phyloP scores from a whole-genome alignment of 2,888 invertebrate genomes.

The Sarcophaga caerulescens region DNA sequence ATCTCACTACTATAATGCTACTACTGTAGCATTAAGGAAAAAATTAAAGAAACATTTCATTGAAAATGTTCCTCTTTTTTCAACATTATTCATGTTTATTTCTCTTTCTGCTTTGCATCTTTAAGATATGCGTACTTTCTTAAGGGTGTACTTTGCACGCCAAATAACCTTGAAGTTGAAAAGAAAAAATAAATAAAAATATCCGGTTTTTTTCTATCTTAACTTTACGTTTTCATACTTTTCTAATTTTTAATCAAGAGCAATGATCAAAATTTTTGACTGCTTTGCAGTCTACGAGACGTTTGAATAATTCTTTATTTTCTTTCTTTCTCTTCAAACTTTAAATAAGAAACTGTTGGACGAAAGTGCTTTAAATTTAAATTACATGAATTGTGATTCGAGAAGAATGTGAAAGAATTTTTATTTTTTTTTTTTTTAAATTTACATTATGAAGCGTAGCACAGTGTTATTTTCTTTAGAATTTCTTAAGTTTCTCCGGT shows the following conservation, averaged over 20 bases:
- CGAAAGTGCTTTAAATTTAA: slow-evolving; percentile 5
- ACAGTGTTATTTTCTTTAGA: no score
- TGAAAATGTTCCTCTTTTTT: background rate
- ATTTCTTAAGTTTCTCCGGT: no score
- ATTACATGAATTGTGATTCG: background rate
- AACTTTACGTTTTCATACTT: slow-evolving; percentile 20
- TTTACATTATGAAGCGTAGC: background rate
- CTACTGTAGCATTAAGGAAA: background rate
- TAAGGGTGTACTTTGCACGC: slow-evolving; percentile 6
- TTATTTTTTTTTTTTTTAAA: background rate
- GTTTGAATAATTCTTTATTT: slow-evolving; percentile 5
- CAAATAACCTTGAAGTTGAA: slow-evolving; percentile 29
- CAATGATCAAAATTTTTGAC: slow-evolving; percentile 15
- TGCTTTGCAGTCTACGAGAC: background rate
- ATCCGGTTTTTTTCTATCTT: background rate
- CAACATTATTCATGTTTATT: background rate
- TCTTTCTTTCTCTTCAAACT: background rate
- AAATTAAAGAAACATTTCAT: background rate
- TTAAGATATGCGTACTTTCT: background rate
- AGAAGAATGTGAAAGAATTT: background rate
- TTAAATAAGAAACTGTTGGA: background rate
- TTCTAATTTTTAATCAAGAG: slow-evolving; percentile 36
- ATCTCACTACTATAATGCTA: no score
- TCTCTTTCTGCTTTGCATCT: background rate
- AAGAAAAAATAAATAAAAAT: background rate